phyloP scores from a whole-genome alignment of 2,888 invertebrate species.

The Dexiosoma caninum region DNA sequence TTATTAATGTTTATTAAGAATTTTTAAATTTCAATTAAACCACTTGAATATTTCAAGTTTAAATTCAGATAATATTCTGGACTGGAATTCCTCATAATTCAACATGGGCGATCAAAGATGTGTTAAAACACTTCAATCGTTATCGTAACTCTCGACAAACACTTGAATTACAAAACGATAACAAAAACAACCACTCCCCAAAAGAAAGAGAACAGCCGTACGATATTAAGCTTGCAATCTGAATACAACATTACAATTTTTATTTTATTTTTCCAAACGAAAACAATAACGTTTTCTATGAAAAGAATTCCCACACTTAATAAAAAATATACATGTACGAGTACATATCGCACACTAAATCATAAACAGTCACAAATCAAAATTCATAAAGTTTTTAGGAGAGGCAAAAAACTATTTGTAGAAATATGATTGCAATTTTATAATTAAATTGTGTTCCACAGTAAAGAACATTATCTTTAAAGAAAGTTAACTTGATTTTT shows the following conservation, averaged over 20 bases:
- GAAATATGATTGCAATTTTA: too few relatives aligned
- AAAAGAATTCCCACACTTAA: slow-evolving; percentile 52
- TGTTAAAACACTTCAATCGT: slow-evolving; percentile 16
- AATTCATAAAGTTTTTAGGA: too few relatives aligned
- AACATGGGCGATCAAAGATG: slow-evolving; percentile 33
- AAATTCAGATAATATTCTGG: not conserved
- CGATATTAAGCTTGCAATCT: not conserved
- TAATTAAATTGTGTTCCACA: too few relatives aligned
- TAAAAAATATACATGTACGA: too few relatives aligned
- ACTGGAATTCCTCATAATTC: not conserved
- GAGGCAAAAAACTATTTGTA: too few relatives aligned
- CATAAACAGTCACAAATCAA: too few relatives aligned
- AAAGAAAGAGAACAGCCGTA: not conserved
- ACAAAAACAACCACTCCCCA: slow-evolving; percentile 8
- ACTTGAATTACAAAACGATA: slow-evolving; percentile 39
- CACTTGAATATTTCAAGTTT: slow-evolving; percentile 22
- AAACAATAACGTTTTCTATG: not conserved
- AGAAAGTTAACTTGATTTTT: too few relatives aligned
- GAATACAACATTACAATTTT: not conserved
- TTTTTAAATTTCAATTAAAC: slow-evolving; percentile 16
- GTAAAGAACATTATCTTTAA: too few relatives aligned
- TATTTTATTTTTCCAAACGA: not conserved
- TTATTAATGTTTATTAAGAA: not conserved
- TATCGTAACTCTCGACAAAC: slow-evolving; percentile 45
- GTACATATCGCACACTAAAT: too few relatives aligned